Evolutionary conservation across 1,140 invertebrate genomes (phyloP).

Genomic region (Radopholus similis): DNA sequence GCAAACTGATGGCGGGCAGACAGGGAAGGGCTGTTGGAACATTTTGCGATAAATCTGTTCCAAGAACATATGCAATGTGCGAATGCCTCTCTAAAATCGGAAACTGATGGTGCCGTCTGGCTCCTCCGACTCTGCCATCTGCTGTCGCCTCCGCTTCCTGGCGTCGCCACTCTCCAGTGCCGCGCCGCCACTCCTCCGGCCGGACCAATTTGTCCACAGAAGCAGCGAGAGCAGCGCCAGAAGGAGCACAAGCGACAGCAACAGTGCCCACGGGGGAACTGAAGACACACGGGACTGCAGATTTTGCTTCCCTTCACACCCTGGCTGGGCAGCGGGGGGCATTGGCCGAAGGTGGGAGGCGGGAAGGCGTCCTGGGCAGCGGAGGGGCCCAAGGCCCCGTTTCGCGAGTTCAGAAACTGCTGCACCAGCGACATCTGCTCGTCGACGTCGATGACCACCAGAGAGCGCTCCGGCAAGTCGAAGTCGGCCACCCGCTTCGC

Average conservation of each 20-base stretch:
- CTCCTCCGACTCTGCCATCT: too few relatives aligned
- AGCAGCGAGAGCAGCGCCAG: too few relatives aligned
- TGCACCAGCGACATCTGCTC: constrained; percentile 21
- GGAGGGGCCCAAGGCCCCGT: too few relatives aligned
- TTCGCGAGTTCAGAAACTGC: too few relatives aligned
- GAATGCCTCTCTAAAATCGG: too few relatives aligned
- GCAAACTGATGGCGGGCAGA: background rate
- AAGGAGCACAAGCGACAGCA: background rate
- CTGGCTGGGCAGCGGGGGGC: background rate
- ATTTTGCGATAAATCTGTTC: too few relatives aligned
- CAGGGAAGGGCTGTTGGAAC: background rate
- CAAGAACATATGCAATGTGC: too few relatives aligned
- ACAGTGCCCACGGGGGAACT: background rate
- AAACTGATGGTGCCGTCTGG: too few relatives aligned
- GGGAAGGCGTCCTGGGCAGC: background rate
- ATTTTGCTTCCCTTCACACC: background rate
- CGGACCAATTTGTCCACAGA: too few relatives aligned
- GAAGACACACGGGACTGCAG: background rate
- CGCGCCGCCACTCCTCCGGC: too few relatives aligned
- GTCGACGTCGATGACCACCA: constrained; percentile 46
- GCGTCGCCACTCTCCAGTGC: too few relatives aligned
- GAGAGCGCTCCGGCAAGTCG: constrained; percentile 44
- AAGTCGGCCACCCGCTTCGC: constrained; percentile 40
- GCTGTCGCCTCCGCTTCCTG: too few relatives aligned
- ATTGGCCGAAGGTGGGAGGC: background rate